Evolutionary conservation across 2,797 vertebrate genomes (phyloP).

Genomic region (Schizopygopsis malacanthus): DNA sequence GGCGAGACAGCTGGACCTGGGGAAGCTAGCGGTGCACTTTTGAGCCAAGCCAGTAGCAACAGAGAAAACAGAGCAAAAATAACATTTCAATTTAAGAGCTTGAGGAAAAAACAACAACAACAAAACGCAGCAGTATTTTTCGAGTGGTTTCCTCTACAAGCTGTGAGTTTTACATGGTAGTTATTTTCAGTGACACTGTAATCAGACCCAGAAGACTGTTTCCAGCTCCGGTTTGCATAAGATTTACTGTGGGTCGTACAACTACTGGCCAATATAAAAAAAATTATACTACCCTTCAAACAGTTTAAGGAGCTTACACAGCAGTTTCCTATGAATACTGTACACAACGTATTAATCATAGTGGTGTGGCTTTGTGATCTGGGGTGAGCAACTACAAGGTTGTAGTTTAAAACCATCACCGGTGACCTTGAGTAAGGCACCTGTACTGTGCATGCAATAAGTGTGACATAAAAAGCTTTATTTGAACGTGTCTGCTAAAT

Average conservation of each 20-base stretch:
- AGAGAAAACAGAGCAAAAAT: constrained; percentile 28
- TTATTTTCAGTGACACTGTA: constrained; percentile 16
- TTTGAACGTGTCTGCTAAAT: constrained; percentile 11
- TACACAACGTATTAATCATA: constrained; percentile 24
- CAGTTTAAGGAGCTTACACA: constrained; percentile 25
- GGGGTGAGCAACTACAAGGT: constrained; percentile 5
- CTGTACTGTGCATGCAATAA: not conserved
- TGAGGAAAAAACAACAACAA: not conserved
- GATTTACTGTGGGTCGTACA: constrained; percentile 30
- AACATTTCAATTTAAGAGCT: constrained; percentile 30
- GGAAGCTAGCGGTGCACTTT: constrained; percentile 30
- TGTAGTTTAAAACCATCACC: not conserved
- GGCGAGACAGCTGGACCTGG: constrained; percentile 38
- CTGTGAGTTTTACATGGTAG: constrained; percentile 24
- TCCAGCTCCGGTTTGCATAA: constrained; percentile 26
- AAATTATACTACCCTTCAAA: constrained; percentile 21
- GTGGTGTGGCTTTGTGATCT: constrained; percentile 15
- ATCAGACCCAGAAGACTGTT: constrained; percentile 30
- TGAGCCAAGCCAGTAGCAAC: constrained; percentile 25
- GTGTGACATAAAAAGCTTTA: not conserved
- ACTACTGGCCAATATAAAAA: constrained; percentile 29
- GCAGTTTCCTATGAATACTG: constrained; percentile 17
- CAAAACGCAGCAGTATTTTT: constrained; percentile 26
- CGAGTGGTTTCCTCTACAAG: constrained; percentile 1
- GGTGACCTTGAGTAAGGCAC: not conserved